Evolutionary conservation across 2,797 vertebrate species (phyloP), one percentile per base, ranked within the genome.

Genomic region (Danio kyathit): DNA sequence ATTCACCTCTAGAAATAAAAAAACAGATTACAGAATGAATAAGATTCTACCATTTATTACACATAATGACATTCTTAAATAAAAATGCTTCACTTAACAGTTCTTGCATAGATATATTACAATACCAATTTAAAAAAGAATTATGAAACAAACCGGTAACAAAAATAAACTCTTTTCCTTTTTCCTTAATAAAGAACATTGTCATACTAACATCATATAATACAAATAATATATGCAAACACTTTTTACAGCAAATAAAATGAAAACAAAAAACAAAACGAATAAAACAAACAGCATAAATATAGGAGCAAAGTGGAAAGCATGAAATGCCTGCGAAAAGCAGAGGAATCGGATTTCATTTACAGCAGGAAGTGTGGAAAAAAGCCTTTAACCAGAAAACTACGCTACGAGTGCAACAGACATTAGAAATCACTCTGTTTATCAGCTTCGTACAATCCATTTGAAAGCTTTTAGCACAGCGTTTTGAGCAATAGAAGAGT

Each of bases 81-180:
- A 96, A 98, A 99, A 98, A 97, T 95, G 96, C 96, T 96, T 97
- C 96, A 99, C 97, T 95, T 95, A 97, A 98, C 98, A 97, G 96
- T 97, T 96, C 97, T 99, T 99, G 98, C 98, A 99, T 99, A 99
- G 98, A 99, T 98, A 99, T 98, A 97, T 99, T 99, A 99, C 98
- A 99, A 99, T 99, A 99, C 97, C 96, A 98, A 99, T 98, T 98
- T 98, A 97, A 97, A 98, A 99, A 99, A 98, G 96, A 97, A 98
- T 99, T 99, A 98, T 97, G 97, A 98, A 98, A 98, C 97, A 97
- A 97, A 98, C 97, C 95, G 89, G 97, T 99, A 98, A 98, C 97
- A 98, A 99, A 98, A 99, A 99, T 98, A 99, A 98, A 98, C 97
- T 91, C 93, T 93, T 92, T 96, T 97, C 93, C 95, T 96, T 97